A percentile compares a stretch with the other conserved stretches of the same genome.
Evolutionary conservation across 2,113 vertebrate genomes (phyloP).

Genomic region (Caloenas nicobarica): DNA sequence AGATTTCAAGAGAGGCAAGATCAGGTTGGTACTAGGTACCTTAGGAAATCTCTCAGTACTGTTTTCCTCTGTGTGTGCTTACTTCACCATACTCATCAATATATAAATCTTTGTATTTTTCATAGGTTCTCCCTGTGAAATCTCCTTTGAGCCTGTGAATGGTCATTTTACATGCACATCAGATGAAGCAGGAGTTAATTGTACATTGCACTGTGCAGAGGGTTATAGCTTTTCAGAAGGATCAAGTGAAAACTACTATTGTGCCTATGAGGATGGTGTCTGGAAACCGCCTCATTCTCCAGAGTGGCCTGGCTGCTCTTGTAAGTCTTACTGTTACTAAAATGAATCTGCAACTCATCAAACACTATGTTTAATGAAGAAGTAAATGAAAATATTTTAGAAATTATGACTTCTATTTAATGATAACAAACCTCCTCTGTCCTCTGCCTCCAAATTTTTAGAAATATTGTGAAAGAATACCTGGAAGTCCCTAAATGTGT

Average conservation of each 20-base stretch:
- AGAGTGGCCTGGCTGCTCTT: conserved; percentile 90
- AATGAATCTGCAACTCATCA: not conserved
- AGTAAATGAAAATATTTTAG: not conserved
- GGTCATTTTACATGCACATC: conserved; percentile 87
- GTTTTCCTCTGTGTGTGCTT: not conserved
- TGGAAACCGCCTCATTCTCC: conserved; percentile 88
- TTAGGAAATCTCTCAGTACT: not conserved
- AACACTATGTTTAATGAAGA: not conserved
- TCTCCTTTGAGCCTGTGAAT: conserved; percentile 87
- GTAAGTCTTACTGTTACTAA: conserved; percentile 73
- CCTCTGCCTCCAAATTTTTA: not conserved
- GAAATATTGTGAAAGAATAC: not conserved
- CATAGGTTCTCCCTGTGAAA: conserved; percentile 88
- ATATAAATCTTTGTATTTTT: not conserved
- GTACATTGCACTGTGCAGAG: conserved; percentile 85
- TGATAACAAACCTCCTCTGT: not conserved
- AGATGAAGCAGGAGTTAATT: conserved; percentile 85
- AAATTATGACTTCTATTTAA: not conserved
- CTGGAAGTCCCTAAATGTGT: not conserved
- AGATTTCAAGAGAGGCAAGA: not conserved
- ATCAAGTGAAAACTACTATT: conserved; percentile 87
- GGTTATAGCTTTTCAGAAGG: conserved; percentile 92
- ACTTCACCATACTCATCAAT: not conserved
- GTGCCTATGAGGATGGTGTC: conserved; percentile 85
- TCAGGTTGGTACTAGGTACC: not conserved